Evolutionary conservation across 92 coral and sea anemone genomes (phyloP), one percentile per base, ranked within the genome.

Genomic region (Pocillopora grandis): DNA sequence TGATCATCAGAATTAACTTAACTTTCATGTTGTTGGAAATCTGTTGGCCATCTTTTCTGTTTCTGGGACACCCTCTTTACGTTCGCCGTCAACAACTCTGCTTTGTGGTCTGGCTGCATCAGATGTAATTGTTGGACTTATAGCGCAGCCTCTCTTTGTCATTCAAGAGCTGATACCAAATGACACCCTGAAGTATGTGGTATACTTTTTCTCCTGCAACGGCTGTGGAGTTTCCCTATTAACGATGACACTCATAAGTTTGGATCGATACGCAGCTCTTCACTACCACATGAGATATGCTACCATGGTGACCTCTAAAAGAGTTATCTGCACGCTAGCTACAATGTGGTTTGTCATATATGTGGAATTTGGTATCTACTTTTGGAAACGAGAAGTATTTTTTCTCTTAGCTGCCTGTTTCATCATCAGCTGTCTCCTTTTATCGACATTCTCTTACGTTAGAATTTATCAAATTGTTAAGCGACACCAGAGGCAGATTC

Each of bases 191-290:
- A 27, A 27, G 31, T 27, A 27, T 27, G 31, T 27, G 31, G 31
- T 27, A 27, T 27, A 27, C 31, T 27, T 27, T 27, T 27, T 27
- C 31, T 27, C 31, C 31, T 27, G 31, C 31, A 27, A 27, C 31
- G 31, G 42, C 33, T 66, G 48, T 66, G 71, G 71, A 66, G 71
- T 66, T 18, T 66, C 71, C 16, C 48, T 66, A 21, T 66, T 3
- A 35, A 66, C 71, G 33, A 36, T 74, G 58, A 13, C 62, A 74
- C 10, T 66, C 12, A 69, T 80, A 56, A 55, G 76, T 18, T 52
- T 80, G 49, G 85, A 80, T 12, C 17, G 59, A 66, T 79, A 27
- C 49, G n/a, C 64, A 9, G 63, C 75, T 19, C 83, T 79, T 58
- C 75, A 15, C 8, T 68, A 67, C 27, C 85, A 80, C 64, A 4